These are phyloP conservation scores for Megathymus violae DNA, from an alignment of 1,140 invertebrate genomes.

Conservation along the genomic window DNA sequence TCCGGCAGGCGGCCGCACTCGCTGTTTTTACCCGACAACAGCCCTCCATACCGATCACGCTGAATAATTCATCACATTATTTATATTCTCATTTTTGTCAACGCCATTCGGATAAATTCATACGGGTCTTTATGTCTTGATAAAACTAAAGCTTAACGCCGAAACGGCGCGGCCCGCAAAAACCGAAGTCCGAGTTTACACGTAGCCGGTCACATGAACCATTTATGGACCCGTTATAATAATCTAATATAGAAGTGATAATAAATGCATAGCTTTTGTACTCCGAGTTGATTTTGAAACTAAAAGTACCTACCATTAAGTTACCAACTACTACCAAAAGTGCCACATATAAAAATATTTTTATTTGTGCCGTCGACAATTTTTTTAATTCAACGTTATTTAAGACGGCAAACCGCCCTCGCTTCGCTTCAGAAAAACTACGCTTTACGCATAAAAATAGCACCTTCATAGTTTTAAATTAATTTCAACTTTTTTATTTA, in stretches of 20 bases:
- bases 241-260: conserved; percentile 41
- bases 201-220: conserved; percentile 42
- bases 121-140: conserved; percentile 81
- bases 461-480: too few species aligned
- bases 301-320: too few species aligned
- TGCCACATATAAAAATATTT: too few species aligned
- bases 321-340: too few species aligned
- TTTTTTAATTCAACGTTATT: too few species aligned
- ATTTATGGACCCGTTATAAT: conserved; percentile 47
- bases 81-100: conserved; percentile 83
- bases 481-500: too few species aligned
- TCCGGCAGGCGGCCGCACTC: conserved; percentile 67
- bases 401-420: too few species aligned
- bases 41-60: conserved; percentile 80
- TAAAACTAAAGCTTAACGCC: conserved; percentile 79
- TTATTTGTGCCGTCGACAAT: too few species aligned
- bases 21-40: conserved; percentile 66
- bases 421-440: too few species aligned
- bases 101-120: conserved; percentile 80
- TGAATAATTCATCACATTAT: conserved; percentile 82
- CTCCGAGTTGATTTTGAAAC: too few species aligned
- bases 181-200: conserved; percentile 61
- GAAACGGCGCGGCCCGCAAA: conserved; percentile 62
- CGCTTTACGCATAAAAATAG: too few species aligned
- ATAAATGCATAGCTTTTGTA: conserved; percentile 3